Evolutionary conservation across 2,113 vertebrate species (phyloP).

Genomic region (Aythya baeri): DNA sequence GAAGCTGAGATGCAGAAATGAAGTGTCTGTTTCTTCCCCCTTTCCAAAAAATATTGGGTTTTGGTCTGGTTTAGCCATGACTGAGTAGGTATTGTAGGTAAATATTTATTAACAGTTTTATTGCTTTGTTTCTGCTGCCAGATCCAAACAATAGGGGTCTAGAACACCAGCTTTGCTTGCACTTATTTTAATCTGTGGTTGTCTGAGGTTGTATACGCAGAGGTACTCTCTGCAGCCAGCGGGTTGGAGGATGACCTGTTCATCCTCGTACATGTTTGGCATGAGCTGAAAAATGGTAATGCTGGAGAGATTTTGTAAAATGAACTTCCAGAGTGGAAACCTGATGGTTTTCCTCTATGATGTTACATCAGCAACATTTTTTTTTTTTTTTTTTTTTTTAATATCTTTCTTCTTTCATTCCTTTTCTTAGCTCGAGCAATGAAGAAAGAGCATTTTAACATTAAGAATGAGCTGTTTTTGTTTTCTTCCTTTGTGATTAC

Average conservation of each 20-base stretch:
- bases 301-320: background rate
- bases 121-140: conserved; percentile 61
- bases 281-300: background rate
- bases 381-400: background rate
- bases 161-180: conserved; percentile 29
- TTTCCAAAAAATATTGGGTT: conserved; percentile 38
- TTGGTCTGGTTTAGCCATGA: conserved; percentile 41
- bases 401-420: background rate
- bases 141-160: conserved; percentile 34
- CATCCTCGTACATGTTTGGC: background rate
- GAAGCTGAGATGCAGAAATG: conserved; percentile 18
- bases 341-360: background rate
- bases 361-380: background rate
- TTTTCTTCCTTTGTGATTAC: background rate
- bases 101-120: conserved; percentile 65
- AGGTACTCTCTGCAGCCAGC: background rate
- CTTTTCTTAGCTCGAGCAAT: background rate
- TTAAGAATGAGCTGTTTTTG: background rate
- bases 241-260: background rate
- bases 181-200: background rate
- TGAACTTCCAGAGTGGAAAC: background rate
- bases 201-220: background rate
- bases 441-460: background rate
- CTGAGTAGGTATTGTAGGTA: conserved; percentile 62
- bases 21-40: conserved; percentile 40